These are phyloP conservation scores for Dasyprocta punctata DNA, from an alignment of 2,113 vertebrate genomes.

Conservation along the genomic window DNA sequence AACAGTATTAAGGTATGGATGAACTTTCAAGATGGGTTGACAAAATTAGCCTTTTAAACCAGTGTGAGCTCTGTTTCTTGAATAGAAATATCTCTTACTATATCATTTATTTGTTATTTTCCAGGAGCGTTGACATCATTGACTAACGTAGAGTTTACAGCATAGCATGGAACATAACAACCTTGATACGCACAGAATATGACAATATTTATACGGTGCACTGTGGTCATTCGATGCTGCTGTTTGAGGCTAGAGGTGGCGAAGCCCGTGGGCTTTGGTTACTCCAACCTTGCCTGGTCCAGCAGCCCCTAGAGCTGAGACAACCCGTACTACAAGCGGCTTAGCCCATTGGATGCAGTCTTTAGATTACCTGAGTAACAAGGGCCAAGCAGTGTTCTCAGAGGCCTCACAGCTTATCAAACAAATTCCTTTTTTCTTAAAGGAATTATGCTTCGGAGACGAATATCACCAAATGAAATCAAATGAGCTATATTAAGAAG, in stretches of 20 bases:
- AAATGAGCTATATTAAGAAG: background rate
- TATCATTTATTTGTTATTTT: conserved; percentile 17
- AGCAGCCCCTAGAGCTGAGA: background rate
- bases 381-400: background rate
- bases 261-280: background rate
- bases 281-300: background rate
- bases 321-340: background rate
- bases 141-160: conserved; percentile 15
- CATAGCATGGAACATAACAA: background rate
- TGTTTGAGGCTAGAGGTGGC: background rate
- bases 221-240: background rate
- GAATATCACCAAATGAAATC: background rate
- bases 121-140: conserved; percentile 17
- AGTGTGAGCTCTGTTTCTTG: background rate
- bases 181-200: background rate
- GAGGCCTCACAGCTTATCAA: background rate
- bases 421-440: background rate
- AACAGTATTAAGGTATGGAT: background rate
- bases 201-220: background rate
- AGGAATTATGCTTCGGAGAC: background rate
- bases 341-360: background rate
- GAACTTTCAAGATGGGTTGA: background rate
- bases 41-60: conserved; percentile 11
- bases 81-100: background rate
- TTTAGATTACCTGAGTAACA: conserved; percentile 6